phyloP scores from a whole-genome alignment of 2,888 invertebrate genomes.

The Apamea sordens region DNA sequence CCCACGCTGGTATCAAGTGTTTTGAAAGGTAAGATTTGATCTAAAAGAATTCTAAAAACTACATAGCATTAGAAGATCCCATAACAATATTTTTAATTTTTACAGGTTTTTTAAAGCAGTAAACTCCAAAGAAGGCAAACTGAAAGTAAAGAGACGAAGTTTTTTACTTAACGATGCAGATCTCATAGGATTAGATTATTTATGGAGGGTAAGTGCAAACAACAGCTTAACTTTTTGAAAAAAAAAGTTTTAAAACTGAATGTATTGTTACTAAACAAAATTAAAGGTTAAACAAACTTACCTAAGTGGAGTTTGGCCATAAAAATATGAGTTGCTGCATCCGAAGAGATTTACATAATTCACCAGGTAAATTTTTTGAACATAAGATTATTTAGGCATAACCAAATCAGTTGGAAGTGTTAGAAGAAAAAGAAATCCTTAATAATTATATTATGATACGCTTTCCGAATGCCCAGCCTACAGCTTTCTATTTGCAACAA shows the following conservation, averaged over 20 bases:
- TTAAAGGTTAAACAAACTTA: background rate
- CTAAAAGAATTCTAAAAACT: background rate
- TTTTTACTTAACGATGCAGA: conserved; percentile 98
- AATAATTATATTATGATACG: background rate
- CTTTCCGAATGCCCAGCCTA: background rate
- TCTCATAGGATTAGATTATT: conserved; percentile 98
- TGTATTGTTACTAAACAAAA: background rate
- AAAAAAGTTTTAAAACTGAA: background rate
- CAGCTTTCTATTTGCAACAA: background rate
- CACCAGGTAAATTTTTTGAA: background rate
- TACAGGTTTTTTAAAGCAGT: conserved; percentile 97
- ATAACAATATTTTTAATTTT: conserved; percentile 49
- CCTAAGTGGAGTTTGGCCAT: background rate
- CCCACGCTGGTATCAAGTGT: conserved; percentile 98
- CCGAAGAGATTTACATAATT: background rate
- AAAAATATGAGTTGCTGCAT: background rate
- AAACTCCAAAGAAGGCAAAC: conserved; percentile 98
- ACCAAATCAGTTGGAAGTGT: background rate
- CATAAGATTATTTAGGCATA: background rate
- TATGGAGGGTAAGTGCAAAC: conserved; percentile 94
- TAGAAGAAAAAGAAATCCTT: background rate
- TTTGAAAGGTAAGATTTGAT: conserved; percentile 89
- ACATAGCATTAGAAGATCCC: background rate
- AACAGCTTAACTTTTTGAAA: background rate
- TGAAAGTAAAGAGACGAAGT: conserved; percentile 95